These are phyloP conservation scores for Artemia sinica DNA, from an alignment of 2,888 invertebrate genomes.

Conservation along the genomic window DNA sequence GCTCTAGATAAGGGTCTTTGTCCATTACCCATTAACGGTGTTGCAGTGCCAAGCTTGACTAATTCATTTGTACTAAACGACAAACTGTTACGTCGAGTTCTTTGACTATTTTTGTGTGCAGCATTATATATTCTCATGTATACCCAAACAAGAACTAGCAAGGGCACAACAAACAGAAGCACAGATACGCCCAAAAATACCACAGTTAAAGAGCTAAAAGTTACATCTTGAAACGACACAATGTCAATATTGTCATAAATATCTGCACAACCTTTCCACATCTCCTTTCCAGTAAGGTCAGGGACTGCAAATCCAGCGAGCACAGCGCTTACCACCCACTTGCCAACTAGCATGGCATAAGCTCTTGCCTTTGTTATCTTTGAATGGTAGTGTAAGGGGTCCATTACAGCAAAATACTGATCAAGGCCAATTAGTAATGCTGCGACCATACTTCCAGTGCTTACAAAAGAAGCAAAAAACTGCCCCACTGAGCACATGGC, in stretches of 20 bases:
- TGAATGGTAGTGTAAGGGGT: slow-evolving; percentile 44
- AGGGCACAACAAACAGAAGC: slow-evolving; percentile 30
- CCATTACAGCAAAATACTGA: slow-evolving; percentile 47
- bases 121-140: slow-evolving; percentile 57
- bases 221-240: slow-evolving; percentile 15
- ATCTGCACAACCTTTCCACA: slow-evolving; percentile 25
- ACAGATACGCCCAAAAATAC: slow-evolving; percentile 22
- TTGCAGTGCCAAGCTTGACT: slow-evolving; percentile 26
- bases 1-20: neutral
- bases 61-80: slow-evolving; percentile 36
- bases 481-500: slow-evolving; percentile 42
- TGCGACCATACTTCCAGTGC: slow-evolving; percentile 42
- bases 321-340: slow-evolving; percentile 30
- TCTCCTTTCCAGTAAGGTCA: slow-evolving; percentile 26
- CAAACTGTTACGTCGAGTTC: slow-evolving; percentile 37
- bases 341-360: slow-evolving; percentile 28
- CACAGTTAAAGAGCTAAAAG: slow-evolving; percentile 16
- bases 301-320: slow-evolving; percentile 29
- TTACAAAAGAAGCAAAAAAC: slow-evolving; percentile 40
- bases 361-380: slow-evolving; percentile 30
- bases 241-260: neutral
- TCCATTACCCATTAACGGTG: slow-evolving; percentile 18
- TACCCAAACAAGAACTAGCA: slow-evolving; percentile 44
- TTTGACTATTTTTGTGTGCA: slow-evolving; percentile 50
- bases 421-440: slow-evolving; percentile 45